phyloP scores from a whole-genome alignment of 1,140 invertebrate genomes.

The Sarcophaga bullata region DNA sequence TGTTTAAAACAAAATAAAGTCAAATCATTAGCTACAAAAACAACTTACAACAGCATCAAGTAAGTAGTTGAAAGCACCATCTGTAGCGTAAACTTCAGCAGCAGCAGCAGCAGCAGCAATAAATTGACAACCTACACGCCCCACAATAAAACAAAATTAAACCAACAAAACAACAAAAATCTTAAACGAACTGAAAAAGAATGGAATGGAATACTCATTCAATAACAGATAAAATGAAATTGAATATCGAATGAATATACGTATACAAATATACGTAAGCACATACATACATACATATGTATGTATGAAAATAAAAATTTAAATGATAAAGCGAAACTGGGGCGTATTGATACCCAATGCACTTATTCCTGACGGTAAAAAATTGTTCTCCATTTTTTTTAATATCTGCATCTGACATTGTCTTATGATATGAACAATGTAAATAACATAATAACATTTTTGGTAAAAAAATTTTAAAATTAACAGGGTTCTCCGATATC shows the following conservation, averaged over 20 bases:
- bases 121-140: conserved; percentile 36
- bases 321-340: too few relatives aligned
- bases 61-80: neutral
- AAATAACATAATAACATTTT: too few relatives aligned
- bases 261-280: too few relatives aligned
- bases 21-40: neutral
- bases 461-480: too few relatives aligned
- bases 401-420: too few relatives aligned
- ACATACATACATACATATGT: too few relatives aligned
- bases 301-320: too few relatives aligned
- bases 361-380: too few relatives aligned
- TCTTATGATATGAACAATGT: too few relatives aligned
- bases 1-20: neutral
- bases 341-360: too few relatives aligned
- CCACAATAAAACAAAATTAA: conserved; percentile 27
- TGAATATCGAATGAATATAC: neutral
- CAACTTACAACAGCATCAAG: neutral
- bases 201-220: neutral
- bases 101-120: conserved; percentile 29
- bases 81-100: conserved; percentile 28
- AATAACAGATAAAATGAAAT: neutral
- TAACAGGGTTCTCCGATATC: too few relatives aligned
- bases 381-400: too few relatives aligned
- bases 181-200: neutral
- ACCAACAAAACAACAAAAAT: conserved; percentile 14